Percentiles rank a stretch among this genome's conserved stretches.
Evolutionary conservation across 2,797 vertebrate genomes (phyloP).

Genomic region (Parambassis ranga): DNA sequence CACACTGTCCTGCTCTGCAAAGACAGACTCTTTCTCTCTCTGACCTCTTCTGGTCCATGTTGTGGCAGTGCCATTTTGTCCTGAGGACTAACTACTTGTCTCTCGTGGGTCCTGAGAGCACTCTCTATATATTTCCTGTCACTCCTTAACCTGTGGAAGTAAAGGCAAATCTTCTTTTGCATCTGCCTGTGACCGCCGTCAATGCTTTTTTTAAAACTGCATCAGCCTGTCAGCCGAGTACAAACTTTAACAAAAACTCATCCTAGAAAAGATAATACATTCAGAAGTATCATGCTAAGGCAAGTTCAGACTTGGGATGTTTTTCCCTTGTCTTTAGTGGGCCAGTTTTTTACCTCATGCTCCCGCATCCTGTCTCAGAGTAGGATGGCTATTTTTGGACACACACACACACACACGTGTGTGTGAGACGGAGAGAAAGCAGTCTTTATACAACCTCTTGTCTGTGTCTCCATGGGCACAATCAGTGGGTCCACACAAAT

Average conservation of each 20-base stretch:
- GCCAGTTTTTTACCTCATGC: slow-evolving; percentile 31
- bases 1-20: slow-evolving; percentile 12
- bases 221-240: slow-evolving; percentile 7
- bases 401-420: slow-evolving; percentile 15
- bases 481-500: slow-evolving; percentile 35
- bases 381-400: slow-evolving; percentile 42
- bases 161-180: slow-evolving; percentile 39
- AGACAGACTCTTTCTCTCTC: slow-evolving; percentile 8
- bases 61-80: slow-evolving; percentile 52
- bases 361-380: slow-evolving; percentile 11
- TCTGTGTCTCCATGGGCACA: slow-evolving; percentile 9
- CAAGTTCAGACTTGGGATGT: slow-evolving; percentile 34
- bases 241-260: slow-evolving; percentile 8
- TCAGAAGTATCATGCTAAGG: slow-evolving; percentile 69
- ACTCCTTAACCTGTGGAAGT: slow-evolving; percentile 76
- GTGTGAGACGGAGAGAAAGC: slow-evolving; percentile 31
- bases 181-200: not conserved
- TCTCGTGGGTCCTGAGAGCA: slow-evolving; percentile 55
- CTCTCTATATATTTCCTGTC: slow-evolving; percentile 65
- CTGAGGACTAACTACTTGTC: slow-evolving; percentile 54
- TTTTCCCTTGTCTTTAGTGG: slow-evolving; percentile 13
- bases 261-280: slow-evolving; percentile 45
- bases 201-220: slow-evolving; percentile 5
- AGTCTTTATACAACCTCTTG: slow-evolving; percentile 8
- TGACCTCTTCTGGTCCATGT: not conserved